phyloP scores from a whole-genome alignment of 2,113 vertebrate species.

The Meleagris gallopavo region DNA sequence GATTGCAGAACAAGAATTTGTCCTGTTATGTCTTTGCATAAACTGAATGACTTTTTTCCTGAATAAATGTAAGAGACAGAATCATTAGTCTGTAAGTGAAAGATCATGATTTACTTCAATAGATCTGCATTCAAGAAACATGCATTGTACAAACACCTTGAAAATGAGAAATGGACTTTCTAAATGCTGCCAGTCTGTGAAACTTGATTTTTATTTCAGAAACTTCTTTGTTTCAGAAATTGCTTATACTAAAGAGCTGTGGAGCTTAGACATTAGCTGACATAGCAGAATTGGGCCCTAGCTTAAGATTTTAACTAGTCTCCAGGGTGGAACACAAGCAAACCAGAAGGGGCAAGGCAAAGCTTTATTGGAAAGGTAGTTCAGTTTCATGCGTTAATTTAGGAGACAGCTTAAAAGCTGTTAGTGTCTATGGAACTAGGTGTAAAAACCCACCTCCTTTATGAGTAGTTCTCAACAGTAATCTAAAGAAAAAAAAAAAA shows the following conservation, averaged over 20 bases:
- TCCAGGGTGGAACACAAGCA: neutral
- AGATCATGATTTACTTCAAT: neutral
- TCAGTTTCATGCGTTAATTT: neutral
- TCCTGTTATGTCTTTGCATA: neutral
- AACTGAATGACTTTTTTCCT: accelerated
- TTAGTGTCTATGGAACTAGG: neutral
- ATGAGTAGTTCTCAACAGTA: accelerated
- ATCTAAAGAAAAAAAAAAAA: neutral
- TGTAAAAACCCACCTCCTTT: neutral
- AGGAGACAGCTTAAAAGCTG: neutral
- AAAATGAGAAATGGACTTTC: constrained; percentile 2
- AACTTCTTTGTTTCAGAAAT: neutral
- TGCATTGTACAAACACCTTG: accelerated
- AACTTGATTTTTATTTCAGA: neutral
- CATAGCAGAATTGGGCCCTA: neutral
- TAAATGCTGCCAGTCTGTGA: neutral
- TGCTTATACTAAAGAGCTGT: neutral
- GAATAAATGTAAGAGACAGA: neutral
- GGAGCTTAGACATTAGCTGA: neutral
- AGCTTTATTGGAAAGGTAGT: neutral
- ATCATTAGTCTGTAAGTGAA: neutral
- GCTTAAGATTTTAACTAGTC: neutral
- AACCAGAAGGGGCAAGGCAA: neutral
- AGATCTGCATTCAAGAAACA: neutral
- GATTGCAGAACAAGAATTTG: neutral